phyloP scores from a whole-genome alignment of 2,888 invertebrate species.

The Sialis lutaria region DNA sequence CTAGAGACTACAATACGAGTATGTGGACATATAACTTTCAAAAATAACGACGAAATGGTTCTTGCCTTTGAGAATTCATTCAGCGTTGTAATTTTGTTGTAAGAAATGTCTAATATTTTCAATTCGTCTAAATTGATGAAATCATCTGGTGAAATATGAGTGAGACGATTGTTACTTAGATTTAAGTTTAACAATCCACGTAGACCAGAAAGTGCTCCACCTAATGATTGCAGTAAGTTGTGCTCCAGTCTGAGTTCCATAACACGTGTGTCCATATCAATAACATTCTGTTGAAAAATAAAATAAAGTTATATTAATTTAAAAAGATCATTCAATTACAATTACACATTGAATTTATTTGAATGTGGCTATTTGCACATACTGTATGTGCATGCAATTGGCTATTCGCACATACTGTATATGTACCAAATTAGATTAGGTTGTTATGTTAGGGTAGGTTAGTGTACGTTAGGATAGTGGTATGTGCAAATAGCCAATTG shows the following conservation, averaged over 20 bases:
- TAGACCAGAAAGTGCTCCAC: constrained; percentile 58
- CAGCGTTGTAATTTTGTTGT: constrained; percentile 57
- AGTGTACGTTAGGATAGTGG: too few relatives aligned
- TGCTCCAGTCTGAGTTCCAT: constrained; percentile 56
- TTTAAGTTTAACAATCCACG: constrained; percentile 54
- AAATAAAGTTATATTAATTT: neutral
- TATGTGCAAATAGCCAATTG: too few relatives aligned
- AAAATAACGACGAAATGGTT: constrained; percentile 12
- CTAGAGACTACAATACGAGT: neutral
- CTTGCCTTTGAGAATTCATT: constrained; percentile 69
- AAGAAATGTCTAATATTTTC: constrained; percentile 56
- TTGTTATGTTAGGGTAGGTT: too few relatives aligned
- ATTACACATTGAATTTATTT: neutral
- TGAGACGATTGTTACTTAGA: constrained; percentile 57
- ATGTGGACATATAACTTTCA: neutral
- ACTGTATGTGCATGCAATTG: neutral
- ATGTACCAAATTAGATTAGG: too few relatives aligned
- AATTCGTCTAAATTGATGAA: constrained; percentile 60
- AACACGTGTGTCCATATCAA: constrained; percentile 58
- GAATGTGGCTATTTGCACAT: neutral
- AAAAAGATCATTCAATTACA: too few relatives aligned
- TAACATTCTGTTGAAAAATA: constrained; percentile 40
- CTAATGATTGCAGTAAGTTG: constrained; percentile 50
- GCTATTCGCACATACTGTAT: too few relatives aligned
- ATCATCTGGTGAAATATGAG: constrained; percentile 57